Evolutionary conservation across 2,113 vertebrate genomes (phyloP), one percentile per base, ranked within the genome.

Genomic region (Varanus salvator): DNA sequence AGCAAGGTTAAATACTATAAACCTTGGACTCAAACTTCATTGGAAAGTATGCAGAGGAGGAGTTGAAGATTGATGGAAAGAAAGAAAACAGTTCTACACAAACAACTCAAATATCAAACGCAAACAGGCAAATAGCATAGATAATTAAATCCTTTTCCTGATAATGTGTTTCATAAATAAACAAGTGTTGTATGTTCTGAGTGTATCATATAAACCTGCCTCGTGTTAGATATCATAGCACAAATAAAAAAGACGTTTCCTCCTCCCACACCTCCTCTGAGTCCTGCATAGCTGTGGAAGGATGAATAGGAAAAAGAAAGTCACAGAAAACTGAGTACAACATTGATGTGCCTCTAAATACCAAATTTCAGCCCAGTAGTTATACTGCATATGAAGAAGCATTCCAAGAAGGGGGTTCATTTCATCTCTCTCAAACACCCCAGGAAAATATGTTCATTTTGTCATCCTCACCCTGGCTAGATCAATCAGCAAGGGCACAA

Each of bases 321-420:
- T 87, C 94, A 90, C 52, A 92, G 89, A 91, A 95, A 94, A 95
- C 86, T 93, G 93, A 94, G 80, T 89, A 87, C 88, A 92, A 29
- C n/a, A 80, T 82, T 95, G 94, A 92, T 3, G 0, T 50, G 29
- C 93, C 93, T 85, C 86, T 85, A 94, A 86, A 34, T 78, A 86
- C 87, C 91, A 92, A 85, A 27, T 9, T 88, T 90, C 80, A 2
- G 0, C 6, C 44, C 75, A 92, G 82, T 52, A 91, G 92, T 75
- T 57, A 86, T 89, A 60, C 29, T n/a, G 85, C 57, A 95, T 93
- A 93, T 87, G 90, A 86, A 66, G 23, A 80, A 87, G 44, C 81
- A 69, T 69, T 85, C 82, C 84, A 77, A 17, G 87, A 27, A 86
- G 84, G 88, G 84, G 64, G 84, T 80, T 60, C 69, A 86, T 93